These are phyloP conservation scores for Euwallacea similis DNA, from an alignment of 1,140 invertebrate genomes.

Conservation along the genomic window DNA sequence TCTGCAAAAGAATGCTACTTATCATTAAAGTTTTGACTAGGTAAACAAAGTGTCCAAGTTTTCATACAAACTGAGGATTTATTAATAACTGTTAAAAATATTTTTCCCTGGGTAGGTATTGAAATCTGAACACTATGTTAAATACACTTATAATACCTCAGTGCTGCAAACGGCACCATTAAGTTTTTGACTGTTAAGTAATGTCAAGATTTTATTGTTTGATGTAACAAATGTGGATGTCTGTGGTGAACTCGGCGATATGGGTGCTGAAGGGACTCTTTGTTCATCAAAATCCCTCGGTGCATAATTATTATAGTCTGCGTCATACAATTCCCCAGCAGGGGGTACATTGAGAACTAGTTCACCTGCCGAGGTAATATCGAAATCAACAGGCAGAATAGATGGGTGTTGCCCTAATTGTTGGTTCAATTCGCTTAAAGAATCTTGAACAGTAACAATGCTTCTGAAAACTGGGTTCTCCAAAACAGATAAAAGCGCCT, in stretches of 20 bases:
- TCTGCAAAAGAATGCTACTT: constrained; percentile 56
- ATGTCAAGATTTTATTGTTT: constrained; percentile 81
- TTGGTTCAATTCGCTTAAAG: constrained; percentile 75
- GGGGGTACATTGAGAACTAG: constrained; percentile 63
- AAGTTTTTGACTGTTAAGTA: constrained; percentile 84
- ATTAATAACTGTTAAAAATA: constrained; percentile 7
- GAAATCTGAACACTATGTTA: not conserved
- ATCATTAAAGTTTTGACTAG: not conserved
- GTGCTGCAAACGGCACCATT: constrained; percentile 85
- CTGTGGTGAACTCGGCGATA: constrained; percentile 59
- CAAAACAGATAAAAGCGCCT: constrained; percentile 82
- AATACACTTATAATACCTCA: constrained; percentile 53
- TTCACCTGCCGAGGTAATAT: constrained; percentile 76
- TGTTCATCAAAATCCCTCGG: constrained; percentile 60
- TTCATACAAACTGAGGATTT: no score
- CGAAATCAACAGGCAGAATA: constrained; percentile 88
- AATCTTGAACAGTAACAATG: constrained; percentile 90
- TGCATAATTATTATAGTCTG: constrained; percentile 49
- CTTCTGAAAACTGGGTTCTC: constrained; percentile 91
- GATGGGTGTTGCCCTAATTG: constrained; percentile 87
- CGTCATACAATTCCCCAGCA: constrained; percentile 57
- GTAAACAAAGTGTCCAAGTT: not conserved
- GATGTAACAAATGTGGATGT: constrained; percentile 63
- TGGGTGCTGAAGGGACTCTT: constrained; percentile 60
- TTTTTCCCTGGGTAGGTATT: not conserved